Conservation (phyloP, 2,113 vertebrate genomes). For the Willisornis vidua region DNA sequence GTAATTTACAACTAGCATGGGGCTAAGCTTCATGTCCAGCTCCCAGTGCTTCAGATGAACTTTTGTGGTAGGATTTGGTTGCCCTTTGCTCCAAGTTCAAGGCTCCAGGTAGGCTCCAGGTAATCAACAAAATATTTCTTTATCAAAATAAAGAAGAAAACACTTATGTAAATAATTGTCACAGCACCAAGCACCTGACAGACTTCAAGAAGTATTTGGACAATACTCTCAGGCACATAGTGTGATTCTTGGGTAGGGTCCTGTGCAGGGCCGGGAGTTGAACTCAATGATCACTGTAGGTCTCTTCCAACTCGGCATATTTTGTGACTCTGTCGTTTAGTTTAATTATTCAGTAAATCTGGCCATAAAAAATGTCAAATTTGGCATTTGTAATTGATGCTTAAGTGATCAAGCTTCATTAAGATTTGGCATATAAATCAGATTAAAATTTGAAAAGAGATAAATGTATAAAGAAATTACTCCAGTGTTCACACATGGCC, state of each 20-base stretch:
- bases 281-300: neutral
- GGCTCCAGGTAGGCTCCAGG: neutral
- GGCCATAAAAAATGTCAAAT: neutral
- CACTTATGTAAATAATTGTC: neutral
- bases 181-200: neutral
- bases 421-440: neutral
- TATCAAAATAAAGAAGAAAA: neutral
- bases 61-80: neutral
- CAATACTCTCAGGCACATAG: neutral
- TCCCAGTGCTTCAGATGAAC: neutral
- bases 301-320: neutral
- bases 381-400: neutral
- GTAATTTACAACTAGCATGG: neutral
- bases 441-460: neutral
- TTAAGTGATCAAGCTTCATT: neutral
- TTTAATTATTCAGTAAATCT: neutral
- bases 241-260: neutral
- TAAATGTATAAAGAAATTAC: neutral
- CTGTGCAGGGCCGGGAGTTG: neutral
- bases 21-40: neutral
- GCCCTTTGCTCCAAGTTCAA: neutral
- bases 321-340: neutral
- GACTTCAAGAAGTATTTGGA: neutral
- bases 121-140: neutral
- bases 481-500: neutral